A percentile compares a stretch with the other conserved stretches of the same genome.
These are phyloP conservation scores for Pseudocheirus occidentalis DNA, from an alignment of 2,797 vertebrate genomes.

Conservation along the genomic window DNA sequence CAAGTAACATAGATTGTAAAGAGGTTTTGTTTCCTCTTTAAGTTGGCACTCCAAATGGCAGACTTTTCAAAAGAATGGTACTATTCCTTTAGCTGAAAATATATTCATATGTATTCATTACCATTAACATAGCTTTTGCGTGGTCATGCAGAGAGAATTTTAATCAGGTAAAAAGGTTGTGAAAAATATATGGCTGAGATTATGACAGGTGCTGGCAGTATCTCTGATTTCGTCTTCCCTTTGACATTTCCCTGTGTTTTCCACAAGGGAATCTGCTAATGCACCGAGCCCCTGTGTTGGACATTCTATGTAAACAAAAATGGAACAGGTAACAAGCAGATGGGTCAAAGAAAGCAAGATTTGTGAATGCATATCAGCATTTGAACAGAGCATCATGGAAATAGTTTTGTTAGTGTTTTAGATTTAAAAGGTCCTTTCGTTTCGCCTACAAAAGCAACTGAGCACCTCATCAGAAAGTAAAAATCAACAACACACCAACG, in stretches of 20 bases:
- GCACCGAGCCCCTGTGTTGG: background rate
- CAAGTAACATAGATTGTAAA: background rate
- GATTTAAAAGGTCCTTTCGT: background rate
- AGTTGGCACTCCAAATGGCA: conserved; percentile 15
- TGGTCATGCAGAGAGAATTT: conserved; percentile 6
- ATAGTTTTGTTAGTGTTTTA: conserved; percentile 6
- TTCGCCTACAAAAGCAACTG: background rate
- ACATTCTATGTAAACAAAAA: background rate
- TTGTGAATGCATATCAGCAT: background rate
- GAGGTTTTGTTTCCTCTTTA: background rate
- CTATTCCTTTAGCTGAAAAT: background rate
- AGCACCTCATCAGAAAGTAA: background rate
- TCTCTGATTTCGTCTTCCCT: conserved; percentile 5
- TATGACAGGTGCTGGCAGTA: background rate
- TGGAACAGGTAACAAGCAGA: background rate
- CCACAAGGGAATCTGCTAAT: background rate
- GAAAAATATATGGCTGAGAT: conserved; percentile 2
- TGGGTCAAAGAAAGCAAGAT: background rate
- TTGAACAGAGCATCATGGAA: conserved; percentile 4
- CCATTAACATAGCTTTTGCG: background rate
- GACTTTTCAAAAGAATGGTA: background rate
- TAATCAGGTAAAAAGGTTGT: conserved; percentile 2
- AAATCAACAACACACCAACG: background rate
- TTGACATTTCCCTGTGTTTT: conserved; percentile 16
- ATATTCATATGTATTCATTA: conserved; percentile 2